Evolutionary conservation across 1,140 invertebrate species (phyloP).

Genomic region (Drosophila sproati): DNA sequence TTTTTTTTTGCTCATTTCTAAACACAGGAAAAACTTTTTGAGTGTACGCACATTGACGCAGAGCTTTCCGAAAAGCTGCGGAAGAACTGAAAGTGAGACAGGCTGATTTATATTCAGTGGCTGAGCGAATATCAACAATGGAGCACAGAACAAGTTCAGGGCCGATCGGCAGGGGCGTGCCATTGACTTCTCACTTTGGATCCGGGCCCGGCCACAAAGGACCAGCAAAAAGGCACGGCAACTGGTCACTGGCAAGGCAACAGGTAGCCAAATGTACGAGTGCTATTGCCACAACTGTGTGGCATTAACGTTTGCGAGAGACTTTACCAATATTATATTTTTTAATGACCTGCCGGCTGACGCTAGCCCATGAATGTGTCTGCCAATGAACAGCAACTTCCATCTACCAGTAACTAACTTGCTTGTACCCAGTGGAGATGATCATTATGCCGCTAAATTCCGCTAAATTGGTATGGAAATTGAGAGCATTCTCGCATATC

Average conservation of each 20-base stretch:
- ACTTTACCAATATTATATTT: slow-evolving; percentile 27
- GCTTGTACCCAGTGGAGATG: background rate
- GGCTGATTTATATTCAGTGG: slow-evolving; percentile 17
- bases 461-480: background rate
- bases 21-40: too few relatives aligned
- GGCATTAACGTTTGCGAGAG: slow-evolving; percentile 36
- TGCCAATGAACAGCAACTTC: slow-evolving; percentile 41
- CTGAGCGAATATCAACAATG: slow-evolving; percentile 10
- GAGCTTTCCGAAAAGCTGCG: background rate
- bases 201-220: slow-evolving; percentile 38
- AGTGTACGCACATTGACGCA: too few relatives aligned
- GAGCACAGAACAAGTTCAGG: slow-evolving; percentile 61
- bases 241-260: background rate
- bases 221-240: slow-evolving; percentile 15
- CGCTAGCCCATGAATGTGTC: slow-evolving; percentile 17
- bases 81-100: background rate
- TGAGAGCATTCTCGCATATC: too few relatives aligned
- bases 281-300: slow-evolving; percentile 17
- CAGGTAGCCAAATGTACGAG: slow-evolving; percentile 45
- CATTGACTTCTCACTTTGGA: slow-evolving; percentile 43
- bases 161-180: slow-evolving; percentile 49
- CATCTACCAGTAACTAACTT: background rate
- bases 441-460: slow-evolving; percentile 7
- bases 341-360: slow-evolving; percentile 55
- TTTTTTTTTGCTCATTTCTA: too few relatives aligned